Evolutionary conservation across 2,797 vertebrate species (phyloP), one percentile per base, ranked within the genome.

Genomic region (Gambusia yucatana): DNA sequence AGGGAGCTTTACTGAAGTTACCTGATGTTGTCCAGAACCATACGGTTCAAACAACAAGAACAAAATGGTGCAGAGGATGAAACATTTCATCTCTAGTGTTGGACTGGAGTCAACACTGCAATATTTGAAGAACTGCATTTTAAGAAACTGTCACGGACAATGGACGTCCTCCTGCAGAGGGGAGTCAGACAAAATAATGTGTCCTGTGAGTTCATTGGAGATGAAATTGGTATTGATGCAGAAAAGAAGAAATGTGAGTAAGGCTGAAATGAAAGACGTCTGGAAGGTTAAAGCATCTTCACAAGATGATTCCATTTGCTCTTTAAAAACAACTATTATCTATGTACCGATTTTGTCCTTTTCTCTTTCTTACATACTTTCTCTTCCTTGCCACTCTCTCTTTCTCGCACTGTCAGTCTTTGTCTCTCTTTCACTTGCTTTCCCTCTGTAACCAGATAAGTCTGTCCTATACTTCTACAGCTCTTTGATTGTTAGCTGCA

Each of bases 401-500:
- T 1, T 79, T 85, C 86, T 84, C 25, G 81, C 85, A 84, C 85
- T 92, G 87, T 92, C 91, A 75, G 78, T 87, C 90, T 94, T 94
- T 93, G 87, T 88, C 89, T 94, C 88, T 95, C 90, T 88, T 86
- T 91, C 87, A 91, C 80, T 94, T 74, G 75, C 83, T 88, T 87
- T 89, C 90, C 70, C 77, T 86, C 88, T 93, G 90, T 94, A 96
- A 96, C 88, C 72, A 86, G 94, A 95, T 94, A 95, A 86, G 74
- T 72, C 67, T 94, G 94, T 92, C 94, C 94, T 95, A 89, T 90
- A 90, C 87, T 93, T 94, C 91, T 85, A 77, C 88, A 84, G 94
- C 91, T 93, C 94, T 96, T 93, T 96, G 93, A 93, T 95, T 96
- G 90, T 92, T 95, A 93, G 90, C 93, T 96, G 93, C 91, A 91